Conservation (phyloP, 2,797 vertebrate species). For the Scolopax bukidnonensis region DNA sequence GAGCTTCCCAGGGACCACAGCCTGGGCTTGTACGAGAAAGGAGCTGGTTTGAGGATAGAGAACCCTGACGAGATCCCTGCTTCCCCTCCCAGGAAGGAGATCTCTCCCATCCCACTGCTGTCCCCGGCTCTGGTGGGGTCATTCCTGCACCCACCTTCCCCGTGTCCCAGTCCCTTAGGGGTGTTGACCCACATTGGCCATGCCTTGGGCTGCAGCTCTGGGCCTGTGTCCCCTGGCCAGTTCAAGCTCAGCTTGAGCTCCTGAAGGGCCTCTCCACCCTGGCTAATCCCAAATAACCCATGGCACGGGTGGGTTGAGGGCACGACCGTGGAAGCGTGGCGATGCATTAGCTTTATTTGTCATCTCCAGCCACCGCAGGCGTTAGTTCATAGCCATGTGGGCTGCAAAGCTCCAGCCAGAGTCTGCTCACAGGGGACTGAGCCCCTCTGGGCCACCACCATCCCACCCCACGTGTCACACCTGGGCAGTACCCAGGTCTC, state of each 20-base stretch:
- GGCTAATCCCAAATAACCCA: fast-evolving
- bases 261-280: fast-evolving
- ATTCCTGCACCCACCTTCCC: neutral
- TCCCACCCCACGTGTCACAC: neutral
- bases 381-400: neutral
- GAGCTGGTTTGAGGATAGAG: neutral
- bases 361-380: fast-evolving
- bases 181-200: fast-evolving
- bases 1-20: neutral
- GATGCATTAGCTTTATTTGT: constrained; percentile 7
- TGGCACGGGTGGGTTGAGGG: fast-evolving
- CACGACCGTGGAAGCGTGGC: fast-evolving
- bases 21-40: neutral
- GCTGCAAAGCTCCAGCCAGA: neutral
- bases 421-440: fast-evolving
- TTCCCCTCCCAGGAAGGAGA: neutral
- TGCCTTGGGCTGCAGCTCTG: neutral
- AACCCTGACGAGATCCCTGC: neutral
- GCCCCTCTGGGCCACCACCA: neutral
- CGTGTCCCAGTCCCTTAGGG: fast-evolving
- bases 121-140: no score
- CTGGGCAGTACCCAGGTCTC: neutral
- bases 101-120: neutral
- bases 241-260: neutral
- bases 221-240: fast-evolving